These are phyloP conservation scores for Seriola dumerili DNA, from an alignment of 2,113 vertebrate genomes.

Conservation along the genomic window DNA sequence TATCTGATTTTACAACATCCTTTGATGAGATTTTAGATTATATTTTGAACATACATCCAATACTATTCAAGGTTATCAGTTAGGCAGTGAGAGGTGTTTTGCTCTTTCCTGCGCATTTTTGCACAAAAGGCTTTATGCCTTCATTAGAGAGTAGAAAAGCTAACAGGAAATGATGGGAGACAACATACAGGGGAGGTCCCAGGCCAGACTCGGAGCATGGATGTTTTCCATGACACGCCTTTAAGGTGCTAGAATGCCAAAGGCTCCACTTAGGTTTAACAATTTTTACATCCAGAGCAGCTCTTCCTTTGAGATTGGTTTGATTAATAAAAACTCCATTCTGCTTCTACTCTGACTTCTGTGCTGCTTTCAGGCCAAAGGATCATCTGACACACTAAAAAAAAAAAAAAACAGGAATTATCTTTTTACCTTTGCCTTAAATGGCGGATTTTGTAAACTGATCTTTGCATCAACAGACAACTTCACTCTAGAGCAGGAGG, in stretches of 20 bases:
- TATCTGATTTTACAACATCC: neutral
- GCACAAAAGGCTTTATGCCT: too few relatives aligned
- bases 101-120: too few relatives aligned
- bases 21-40: neutral
- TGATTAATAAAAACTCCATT: neutral
- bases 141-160: too few relatives aligned
- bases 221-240: too few relatives aligned
- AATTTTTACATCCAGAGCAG: neutral
- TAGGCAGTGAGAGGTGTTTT: too few relatives aligned
- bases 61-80: too few relatives aligned
- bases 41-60: too few relatives aligned
- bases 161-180: too few relatives aligned
- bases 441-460: conserved; percentile 2
- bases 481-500: conserved; percentile 56
- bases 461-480: conserved; percentile 47
- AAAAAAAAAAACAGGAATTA: conserved; percentile 10
- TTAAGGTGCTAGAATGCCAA: too few relatives aligned
- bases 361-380: neutral
- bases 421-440: conserved; percentile 38
- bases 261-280: neutral
- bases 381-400: conserved; percentile 23
- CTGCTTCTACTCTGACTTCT: neutral
- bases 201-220: too few relatives aligned
- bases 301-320: neutral
- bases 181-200: too few relatives aligned